Evolutionary conservation across 2,797 vertebrate genomes (phyloP).

Genomic region (Erethizon dorsatum): DNA sequence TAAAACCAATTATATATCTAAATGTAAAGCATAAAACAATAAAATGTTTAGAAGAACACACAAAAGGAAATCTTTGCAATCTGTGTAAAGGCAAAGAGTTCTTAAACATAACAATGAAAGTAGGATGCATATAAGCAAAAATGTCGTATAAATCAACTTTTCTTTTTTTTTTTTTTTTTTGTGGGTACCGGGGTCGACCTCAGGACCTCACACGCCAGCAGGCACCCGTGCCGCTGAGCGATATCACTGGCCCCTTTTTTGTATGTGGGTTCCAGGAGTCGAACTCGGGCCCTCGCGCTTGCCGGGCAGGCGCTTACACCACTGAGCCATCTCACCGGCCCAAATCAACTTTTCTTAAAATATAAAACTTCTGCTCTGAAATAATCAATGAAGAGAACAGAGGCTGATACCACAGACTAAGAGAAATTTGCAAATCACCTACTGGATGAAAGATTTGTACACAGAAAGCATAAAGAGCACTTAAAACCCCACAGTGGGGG

Average conservation of each 20-base stretch:
- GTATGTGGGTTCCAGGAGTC: no score
- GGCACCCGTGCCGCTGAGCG: no score
- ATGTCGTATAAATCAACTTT: not conserved
- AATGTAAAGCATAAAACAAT: not conserved
- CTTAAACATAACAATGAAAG: not conserved
- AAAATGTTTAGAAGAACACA: not conserved
- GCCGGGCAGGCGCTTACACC: no score
- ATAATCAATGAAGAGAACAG: not conserved
- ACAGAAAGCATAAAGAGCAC: not conserved
- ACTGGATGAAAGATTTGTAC: not conserved
- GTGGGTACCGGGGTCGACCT: no score
- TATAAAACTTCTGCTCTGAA: not conserved
- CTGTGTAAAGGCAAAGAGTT: not conserved
- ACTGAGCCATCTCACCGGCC: no score
- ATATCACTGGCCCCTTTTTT: no score
- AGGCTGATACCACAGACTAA: not conserved
- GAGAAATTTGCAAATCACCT: not conserved
- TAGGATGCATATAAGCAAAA: not conserved
- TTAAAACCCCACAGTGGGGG: not conserved
- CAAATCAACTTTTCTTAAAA: not conserved
- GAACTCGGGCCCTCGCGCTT: no score
- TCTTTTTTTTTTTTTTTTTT: no score
- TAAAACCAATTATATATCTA: not conserved
- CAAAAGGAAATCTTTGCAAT: not conserved
- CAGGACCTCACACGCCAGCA: no score